Evolutionary conservation across 2,888 invertebrate genomes (phyloP).

Genomic region (Hirtodrosophila alboralis): DNA sequence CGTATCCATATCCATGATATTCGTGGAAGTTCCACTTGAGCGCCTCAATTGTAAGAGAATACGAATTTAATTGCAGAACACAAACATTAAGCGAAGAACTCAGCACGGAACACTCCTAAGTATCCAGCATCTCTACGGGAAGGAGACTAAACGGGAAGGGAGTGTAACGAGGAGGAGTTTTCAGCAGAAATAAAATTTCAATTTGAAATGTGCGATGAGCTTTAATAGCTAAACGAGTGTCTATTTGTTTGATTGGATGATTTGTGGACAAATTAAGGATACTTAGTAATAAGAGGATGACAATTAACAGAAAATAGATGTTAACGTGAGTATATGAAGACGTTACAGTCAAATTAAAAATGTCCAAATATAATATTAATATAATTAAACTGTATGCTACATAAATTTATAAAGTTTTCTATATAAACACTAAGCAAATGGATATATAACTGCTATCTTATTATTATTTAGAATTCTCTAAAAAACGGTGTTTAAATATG

Average conservation of each 20-base stretch:
- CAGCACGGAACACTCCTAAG: not conserved
- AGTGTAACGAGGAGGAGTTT: not conserved
- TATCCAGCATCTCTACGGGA: not conserved
- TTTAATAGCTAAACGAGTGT: slow-evolving; percentile 1
- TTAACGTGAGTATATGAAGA: no score
- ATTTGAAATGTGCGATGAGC: slow-evolving; percentile 22
- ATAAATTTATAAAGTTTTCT: no score
- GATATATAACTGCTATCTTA: no score
- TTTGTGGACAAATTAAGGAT: not conserved
- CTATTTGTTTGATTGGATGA: slow-evolving; percentile 32
- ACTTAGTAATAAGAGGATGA: no score
- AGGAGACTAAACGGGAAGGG: no score
- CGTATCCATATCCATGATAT: slow-evolving; percentile 74
- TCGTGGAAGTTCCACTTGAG: slow-evolving; percentile 75
- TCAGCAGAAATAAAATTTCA: slow-evolving; percentile 43
- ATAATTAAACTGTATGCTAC: no score
- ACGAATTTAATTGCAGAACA: slow-evolving; percentile 79
- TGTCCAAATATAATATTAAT: no score
- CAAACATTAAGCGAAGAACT: slow-evolving; percentile 49
- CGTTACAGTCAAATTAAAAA: no score
- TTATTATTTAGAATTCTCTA: no score
- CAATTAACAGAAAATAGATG: no score
- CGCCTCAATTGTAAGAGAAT: slow-evolving; percentile 77
- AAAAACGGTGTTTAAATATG: no score
- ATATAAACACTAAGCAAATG: no score